Evolutionary conservation across 2,888 invertebrate genomes (phyloP), one percentile per base, ranked within the genome.

Genomic region (Chrysotoxum bicinctum): DNA sequence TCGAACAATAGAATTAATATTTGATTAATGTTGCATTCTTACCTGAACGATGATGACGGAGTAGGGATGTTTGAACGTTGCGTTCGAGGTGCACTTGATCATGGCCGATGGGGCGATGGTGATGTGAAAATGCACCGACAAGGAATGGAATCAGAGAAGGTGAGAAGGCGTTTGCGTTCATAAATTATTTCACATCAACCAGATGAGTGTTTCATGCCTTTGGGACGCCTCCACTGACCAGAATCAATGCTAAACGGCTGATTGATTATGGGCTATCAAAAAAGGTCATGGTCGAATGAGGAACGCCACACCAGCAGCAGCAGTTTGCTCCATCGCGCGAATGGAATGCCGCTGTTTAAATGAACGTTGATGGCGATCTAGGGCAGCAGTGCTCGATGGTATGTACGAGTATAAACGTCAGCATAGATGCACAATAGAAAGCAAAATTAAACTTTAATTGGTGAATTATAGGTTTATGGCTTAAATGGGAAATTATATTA

Each of bases 181-280:
- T 66, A 66, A 66, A 66, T 66, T 66, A 66, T 50, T 50, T 23
- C 45, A 19, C 45, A 23, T 21, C 35, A 35, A 23, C 35, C 50
- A 50, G 23, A 37, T 66, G 48, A 35, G 35, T 35, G 48, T 35
- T 66, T 50, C 48, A 66, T 48, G n/a, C 43, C 43, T 64, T 35
- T 45, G 16, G 40, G 23, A 26, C 40, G 37, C 37, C 19, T 10
- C 30, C 26, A 14, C 32, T 40, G 10, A n/a, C 37, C 35, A 37
- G 16, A 45, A 56, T 32, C 30, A 66, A 66, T 50, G 56, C 40
- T 80, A 69, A 70, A 81, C 52, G 72, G 35, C 76, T 83, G 82
- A 83, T 83, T 83, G 82, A 83, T 83, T 83, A 77, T 73, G 73
- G 66, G 50, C 82, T 50, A 54, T 73, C 68, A 56, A 73, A 77